A percentile compares a stretch with the other conserved stretches of the same genome.
Conservation (phyloP, 2,113 vertebrate genomes). For the Caloenas nicobarica region DNA sequence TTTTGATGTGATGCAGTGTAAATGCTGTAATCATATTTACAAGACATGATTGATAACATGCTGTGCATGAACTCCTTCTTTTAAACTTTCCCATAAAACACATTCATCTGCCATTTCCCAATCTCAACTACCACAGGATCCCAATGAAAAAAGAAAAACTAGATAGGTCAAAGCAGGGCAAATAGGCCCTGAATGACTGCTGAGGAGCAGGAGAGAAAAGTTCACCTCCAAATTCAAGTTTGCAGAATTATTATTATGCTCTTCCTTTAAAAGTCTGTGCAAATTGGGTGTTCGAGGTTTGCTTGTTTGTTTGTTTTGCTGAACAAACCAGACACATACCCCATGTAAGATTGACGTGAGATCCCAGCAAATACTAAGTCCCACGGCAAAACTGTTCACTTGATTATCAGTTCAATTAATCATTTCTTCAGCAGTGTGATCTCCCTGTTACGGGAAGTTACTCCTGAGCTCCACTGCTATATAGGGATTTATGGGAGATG, state of each 20-base stretch:
- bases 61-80: background rate
- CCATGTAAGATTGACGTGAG: background rate
- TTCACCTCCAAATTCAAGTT: background rate
- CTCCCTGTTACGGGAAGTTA: background rate
- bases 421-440: background rate
- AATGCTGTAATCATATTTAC: conserved; percentile 38
- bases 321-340: background rate
- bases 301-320: background rate
- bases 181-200: background rate
- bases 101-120: background rate
- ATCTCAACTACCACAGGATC: background rate
- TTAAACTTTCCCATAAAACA: conserved; percentile 15
- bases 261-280: background rate
- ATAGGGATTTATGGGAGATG: background rate
- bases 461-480: background rate
- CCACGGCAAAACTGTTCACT: background rate
- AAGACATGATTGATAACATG: conserved; percentile 27
- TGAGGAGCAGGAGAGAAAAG: background rate
- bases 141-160: background rate
- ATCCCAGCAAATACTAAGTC: background rate
- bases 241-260: background rate
- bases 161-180: background rate
- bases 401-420: background rate
- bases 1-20: conserved; percentile 45
- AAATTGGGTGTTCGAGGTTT: background rate